Conservation (phyloP, 2,797 vertebrate species). For the Pipistrellus pygmaeus region DNA sequence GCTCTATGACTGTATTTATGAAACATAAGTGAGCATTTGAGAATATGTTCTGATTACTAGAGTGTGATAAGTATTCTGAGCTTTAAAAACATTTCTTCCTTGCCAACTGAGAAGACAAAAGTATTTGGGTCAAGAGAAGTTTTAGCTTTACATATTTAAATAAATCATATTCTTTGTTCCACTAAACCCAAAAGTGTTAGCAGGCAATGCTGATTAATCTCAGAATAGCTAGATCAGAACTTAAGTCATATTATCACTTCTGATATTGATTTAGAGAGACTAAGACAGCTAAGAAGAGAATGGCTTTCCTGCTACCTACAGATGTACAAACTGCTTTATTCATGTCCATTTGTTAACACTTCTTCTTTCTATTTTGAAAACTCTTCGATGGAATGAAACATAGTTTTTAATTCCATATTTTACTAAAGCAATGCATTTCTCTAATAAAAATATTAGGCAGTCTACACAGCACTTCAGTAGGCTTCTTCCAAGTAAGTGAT, state of each 20-base stretch:
- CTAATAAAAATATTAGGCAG: slow-evolving; percentile 31
- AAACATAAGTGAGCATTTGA: slow-evolving; percentile 38
- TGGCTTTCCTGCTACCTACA: neutral
- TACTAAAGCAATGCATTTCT: slow-evolving; percentile 29
- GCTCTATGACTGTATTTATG: neutral
- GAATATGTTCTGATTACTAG: neutral
- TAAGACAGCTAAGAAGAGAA: neutral
- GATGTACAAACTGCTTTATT: neutral
- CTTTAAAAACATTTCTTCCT: neutral
- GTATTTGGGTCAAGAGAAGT: neutral
- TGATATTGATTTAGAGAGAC: neutral
- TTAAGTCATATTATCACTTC: neutral
- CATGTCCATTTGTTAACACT: neutral
- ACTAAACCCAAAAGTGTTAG: neutral
- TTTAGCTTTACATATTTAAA: slow-evolving; percentile 40
- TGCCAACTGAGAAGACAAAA: neutral
- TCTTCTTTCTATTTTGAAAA: neutral
- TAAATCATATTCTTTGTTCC: slow-evolving; percentile 23
- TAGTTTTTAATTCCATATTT: slow-evolving; percentile 1
- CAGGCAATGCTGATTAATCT: neutral
- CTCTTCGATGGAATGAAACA: neutral
- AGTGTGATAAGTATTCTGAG: slow-evolving; percentile 31
- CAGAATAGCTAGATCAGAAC: neutral
- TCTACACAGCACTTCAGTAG: slow-evolving; percentile 8
- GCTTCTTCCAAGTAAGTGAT: slow-evolving; percentile 27